Evolutionary conservation across 2,888 invertebrate genomes (phyloP).

Genomic region (Xestia xanthographa): DNA sequence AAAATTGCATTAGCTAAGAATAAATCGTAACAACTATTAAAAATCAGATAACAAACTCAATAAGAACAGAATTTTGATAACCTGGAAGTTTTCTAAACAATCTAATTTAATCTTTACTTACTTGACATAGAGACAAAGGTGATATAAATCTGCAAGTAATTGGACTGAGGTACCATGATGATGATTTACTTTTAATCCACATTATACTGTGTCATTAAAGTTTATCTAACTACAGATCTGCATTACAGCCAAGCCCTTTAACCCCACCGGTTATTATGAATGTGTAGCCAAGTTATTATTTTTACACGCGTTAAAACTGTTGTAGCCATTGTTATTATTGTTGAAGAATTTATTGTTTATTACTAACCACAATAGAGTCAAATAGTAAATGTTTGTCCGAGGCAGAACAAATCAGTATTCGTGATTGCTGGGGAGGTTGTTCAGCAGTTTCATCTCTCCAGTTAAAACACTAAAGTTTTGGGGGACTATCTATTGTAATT

Average conservation of each 20-base stretch:
- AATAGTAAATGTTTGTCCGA: background rate
- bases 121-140: background rate
- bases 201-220: background rate
- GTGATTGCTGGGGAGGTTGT: background rate
- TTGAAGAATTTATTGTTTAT: background rate
- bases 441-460: background rate
- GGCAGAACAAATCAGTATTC: background rate
- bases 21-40: background rate
- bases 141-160: constrained; percentile 8
- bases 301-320: background rate
- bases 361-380: background rate
- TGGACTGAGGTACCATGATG: background rate
- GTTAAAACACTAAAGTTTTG: background rate
- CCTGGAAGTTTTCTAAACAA: background rate
- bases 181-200: constrained; percentile 17
- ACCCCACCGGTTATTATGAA: constrained; percentile 21
- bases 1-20: background rate
- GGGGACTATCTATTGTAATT: background rate
- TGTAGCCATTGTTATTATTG: background rate
- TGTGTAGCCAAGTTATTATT: constrained; percentile 9
- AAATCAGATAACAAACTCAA: background rate
- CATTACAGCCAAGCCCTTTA: constrained; percentile 23
- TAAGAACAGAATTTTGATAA: background rate
- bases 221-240: constrained; percentile 47
- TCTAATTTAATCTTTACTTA: background rate